These are phyloP conservation scores for Neoseiulus cucumeris DNA, from an alignment of 1,140 invertebrate genomes.

Conservation along the genomic window DNA sequence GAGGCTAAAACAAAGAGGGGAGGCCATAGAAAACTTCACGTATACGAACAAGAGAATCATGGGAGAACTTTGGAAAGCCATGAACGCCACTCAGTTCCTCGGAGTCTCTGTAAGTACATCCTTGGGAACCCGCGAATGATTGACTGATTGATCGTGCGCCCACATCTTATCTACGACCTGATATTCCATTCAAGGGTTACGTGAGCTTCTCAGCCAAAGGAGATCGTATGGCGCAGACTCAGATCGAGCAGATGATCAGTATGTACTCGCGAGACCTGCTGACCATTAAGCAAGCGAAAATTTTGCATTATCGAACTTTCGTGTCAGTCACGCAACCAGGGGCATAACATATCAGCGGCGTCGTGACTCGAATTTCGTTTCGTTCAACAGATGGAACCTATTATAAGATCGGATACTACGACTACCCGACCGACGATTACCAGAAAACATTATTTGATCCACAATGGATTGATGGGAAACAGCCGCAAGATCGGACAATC, in stretches of 20 bases:
- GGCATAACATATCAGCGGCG: no score
- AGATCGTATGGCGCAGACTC: conserved; percentile 92
- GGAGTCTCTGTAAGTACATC: conserved; percentile 71
- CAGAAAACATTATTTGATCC: not conserved
- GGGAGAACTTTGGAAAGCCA: conserved; percentile 83
- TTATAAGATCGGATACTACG: conserved; percentile 17
- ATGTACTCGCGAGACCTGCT: conserved; percentile 14
- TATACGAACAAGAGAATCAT: conserved; percentile 87
- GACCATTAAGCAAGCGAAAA: no score
- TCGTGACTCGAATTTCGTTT: no score
- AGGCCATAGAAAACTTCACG: conserved; percentile 83
- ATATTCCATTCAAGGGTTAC: conserved; percentile 43
- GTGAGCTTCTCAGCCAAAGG: conserved; percentile 51
- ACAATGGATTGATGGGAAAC: conserved; percentile 40
- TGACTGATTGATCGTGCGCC: no score
- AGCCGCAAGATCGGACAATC: conserved; percentile 76
- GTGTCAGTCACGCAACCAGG: no score
- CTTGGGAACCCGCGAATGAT: not conserved
- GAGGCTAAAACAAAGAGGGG: conserved; percentile 48
- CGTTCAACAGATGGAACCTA: conserved; percentile 25
- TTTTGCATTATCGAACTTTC: no score
- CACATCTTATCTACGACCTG: no score
- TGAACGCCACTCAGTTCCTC: conserved; percentile 89
- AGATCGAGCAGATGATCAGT: conserved; percentile 80
- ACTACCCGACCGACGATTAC: conserved; percentile 3